Base-by-base conservation (phyloP, 2,888 invertebrate genomes). In the Dyspetes luteomarginatus region DNA sequence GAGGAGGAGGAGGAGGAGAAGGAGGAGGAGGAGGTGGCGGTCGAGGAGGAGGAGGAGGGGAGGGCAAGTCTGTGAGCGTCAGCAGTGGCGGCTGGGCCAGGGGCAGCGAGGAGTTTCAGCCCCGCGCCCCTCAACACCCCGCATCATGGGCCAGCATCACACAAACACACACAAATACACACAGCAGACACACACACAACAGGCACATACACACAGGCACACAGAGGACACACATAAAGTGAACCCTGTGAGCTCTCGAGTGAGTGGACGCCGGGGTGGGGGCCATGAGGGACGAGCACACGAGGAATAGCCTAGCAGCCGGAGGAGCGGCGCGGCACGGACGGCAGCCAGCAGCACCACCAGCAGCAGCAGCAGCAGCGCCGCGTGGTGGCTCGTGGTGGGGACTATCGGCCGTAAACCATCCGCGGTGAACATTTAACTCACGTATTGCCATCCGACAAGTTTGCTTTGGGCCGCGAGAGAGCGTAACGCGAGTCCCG, bases 401-500 rank as follows among this genome's bases (percentile, higher is more conserved):
- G 90, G 93, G 93, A 93, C 94, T 94, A 94, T 93, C 93, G 94
- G 93, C 94, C 93, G 93, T 91, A 91, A 91, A 91, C 91, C 91
- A 91, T 91, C 91, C 92, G 90, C 93, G 91, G 92, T 89, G 91
- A 92, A 91, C 92, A 92, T 92, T 92, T 92, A 92, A 92, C 92
- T 92, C 92, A 91, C 92, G 92, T 92, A 92, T 92, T 92, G 92
- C 92, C 92, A 92, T 92, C 92, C 91, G 91, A 92, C 92, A 91
- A 92, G 92, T 92, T 92, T 92, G 92, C 91, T 91, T 91, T 91
- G 90, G 90, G 89, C 91, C 91, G 91, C 90, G 91, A 90, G 90
- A 91, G 91, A 91, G 89, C 83, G 84, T 84, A 82, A 84, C 84
- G 84, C 83, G 84, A 84, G 75, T 78, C 78, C 82, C 81, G 77